phyloP scores from a whole-genome alignment of 2,797 vertebrate species.

The Graptemys geographica region DNA sequence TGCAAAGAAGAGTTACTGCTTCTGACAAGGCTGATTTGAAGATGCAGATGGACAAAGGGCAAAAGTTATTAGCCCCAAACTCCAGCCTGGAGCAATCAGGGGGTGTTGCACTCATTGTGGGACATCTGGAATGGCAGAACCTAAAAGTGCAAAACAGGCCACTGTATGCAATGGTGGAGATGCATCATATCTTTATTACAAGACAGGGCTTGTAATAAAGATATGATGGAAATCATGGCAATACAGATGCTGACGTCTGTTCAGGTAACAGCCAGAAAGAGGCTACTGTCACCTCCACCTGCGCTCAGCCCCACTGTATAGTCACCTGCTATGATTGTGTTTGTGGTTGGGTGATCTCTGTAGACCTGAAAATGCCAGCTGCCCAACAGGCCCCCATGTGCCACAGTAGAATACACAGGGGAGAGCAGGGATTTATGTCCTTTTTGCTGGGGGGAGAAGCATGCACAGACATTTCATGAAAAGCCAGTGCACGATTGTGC shows the following conservation, averaged over 20 bases:
- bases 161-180: not conserved
- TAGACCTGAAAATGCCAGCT: not conserved
- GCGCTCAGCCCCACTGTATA: not conserved
- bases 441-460: not conserved
- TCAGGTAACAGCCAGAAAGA: not conserved
- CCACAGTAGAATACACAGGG: not conserved
- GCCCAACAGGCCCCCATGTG: not conserved
- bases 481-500: not conserved
- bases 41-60: not conserved
- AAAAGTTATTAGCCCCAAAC: not conserved
- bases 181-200: not conserved
- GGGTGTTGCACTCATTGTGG: not conserved
- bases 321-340: not conserved
- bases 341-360: not conserved
- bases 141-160: not conserved
- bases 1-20: not conserved
- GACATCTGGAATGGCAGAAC: slow-evolving; percentile 3
- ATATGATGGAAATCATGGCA: not conserved
- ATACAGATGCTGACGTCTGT: not conserved
- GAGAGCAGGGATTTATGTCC: not conserved
- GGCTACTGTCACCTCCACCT: not conserved
- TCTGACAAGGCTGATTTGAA: not conserved
- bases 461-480: not conserved
- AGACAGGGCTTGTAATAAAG: no score
- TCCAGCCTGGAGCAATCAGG: not conserved